A percentile compares a stretch with the other conserved stretches of the same genome.
Evolutionary conservation across 1,140 invertebrate species (phyloP).

Genomic region (Caenorhabditis brenneri): DNA sequence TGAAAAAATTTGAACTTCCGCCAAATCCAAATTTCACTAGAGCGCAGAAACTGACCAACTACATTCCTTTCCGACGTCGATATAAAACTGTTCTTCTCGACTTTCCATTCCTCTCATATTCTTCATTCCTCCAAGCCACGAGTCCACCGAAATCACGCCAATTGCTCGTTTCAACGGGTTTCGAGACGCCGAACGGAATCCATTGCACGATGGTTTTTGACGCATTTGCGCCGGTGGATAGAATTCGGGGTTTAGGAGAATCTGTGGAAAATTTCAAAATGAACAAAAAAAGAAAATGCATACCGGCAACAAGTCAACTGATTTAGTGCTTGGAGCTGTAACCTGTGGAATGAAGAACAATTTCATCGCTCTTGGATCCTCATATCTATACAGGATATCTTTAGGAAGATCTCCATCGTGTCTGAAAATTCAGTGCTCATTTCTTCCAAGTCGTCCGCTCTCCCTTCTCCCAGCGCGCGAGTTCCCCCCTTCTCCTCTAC

Average conservation of each 20-base stretch:
- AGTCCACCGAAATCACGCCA: background rate
- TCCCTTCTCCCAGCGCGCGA: too few species aligned
- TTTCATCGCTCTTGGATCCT: too few species aligned
- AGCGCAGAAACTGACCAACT: background rate
- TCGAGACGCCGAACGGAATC: background rate
- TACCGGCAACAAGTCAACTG: constrained; percentile 3
- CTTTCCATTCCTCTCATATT: background rate
- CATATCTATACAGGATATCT: too few species aligned
- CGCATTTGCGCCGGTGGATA: background rate
- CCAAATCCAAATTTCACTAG: too few species aligned
- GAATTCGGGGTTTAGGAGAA: background rate
- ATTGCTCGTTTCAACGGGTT: background rate
- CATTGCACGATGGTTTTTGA: background rate
- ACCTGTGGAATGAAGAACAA: background rate
- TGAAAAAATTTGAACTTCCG: background rate
- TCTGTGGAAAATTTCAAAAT: too few species aligned
- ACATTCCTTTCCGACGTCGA: background rate
- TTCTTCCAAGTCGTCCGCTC: too few species aligned
- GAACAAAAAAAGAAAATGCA: background rate
- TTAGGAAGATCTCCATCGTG: too few species aligned
- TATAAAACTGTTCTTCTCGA: background rate
- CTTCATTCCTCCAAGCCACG: background rate
- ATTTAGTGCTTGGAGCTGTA: background rate
- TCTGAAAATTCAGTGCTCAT: too few species aligned
- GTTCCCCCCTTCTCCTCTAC: too few species aligned